Percentiles rank a stretch among this genome's conserved stretches.
These are phyloP conservation scores for Sebastes diploproa DNA, from an alignment of 2,797 vertebrate genomes.

Conservation along the genomic window DNA sequence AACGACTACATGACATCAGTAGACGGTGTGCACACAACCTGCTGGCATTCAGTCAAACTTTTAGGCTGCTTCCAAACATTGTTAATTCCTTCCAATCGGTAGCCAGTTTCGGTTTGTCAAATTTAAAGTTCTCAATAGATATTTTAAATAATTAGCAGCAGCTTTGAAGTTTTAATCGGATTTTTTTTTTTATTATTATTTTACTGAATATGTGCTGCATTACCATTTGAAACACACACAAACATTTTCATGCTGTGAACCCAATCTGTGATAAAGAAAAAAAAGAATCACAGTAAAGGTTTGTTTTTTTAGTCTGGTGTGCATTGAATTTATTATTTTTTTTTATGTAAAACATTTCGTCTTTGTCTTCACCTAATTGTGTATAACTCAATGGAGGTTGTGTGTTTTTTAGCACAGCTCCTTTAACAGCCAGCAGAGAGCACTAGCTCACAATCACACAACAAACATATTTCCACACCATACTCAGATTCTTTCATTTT, in stretches of 20 bases:
- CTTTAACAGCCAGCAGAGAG: slow-evolving; percentile 30
- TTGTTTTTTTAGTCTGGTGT: not conserved
- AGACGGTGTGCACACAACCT: not conserved
- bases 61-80: not conserved
- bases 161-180: not conserved
- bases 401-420: not conserved
- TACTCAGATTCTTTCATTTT: not conserved
- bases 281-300: not conserved
- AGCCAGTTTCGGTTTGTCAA: not conserved
- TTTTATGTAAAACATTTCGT: not conserved
- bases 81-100: not conserved
- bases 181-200: not conserved
- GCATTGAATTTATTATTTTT: not conserved
- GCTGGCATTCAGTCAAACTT: not conserved
- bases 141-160: not conserved
- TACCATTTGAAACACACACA: not conserved
- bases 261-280: not conserved
- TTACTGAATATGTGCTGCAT: not conserved
- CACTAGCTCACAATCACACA: not conserved
- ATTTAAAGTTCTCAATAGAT: not conserved
- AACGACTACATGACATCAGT: not conserved
- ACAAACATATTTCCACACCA: not conserved
- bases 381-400: not conserved
- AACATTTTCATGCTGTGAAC: not conserved
- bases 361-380: not conserved